Conservation (phyloP, 2,113 vertebrate species). For the human region DNA sequence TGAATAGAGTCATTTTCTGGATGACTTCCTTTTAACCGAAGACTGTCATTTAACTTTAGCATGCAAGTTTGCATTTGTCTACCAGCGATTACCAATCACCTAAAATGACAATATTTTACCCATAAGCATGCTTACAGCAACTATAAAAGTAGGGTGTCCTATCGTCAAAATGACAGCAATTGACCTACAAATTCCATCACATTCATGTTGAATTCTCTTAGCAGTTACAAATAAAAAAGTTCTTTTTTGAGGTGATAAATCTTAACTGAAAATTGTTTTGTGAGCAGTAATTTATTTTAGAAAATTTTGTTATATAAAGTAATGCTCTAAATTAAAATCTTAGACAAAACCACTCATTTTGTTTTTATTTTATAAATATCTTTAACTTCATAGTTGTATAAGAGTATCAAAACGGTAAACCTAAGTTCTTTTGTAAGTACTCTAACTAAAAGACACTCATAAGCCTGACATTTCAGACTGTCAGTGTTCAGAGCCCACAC, state of each 20-base stretch:
- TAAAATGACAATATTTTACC: conserved; percentile 13
- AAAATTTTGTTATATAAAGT: not conserved
- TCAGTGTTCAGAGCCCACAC: not conserved
- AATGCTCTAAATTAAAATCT: conserved; percentile 24
- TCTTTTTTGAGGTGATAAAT: not conserved
- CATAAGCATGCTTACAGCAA: not conserved
- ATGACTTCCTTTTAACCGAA: conserved; percentile 25
- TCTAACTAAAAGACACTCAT: not conserved
- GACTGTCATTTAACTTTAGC: not conserved
- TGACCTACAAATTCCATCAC: not conserved
- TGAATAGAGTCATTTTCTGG: not conserved
- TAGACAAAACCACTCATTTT: not conserved
- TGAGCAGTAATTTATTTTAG: not conserved
- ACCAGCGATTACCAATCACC: not conserved
- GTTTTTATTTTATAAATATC: not conserved
- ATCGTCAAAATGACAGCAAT: not conserved
- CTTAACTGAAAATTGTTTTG: conserved; percentile 15
- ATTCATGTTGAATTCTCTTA: conserved; percentile 1
- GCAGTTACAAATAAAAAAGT: not conserved
- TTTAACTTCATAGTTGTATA: not conserved
- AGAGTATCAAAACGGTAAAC: not conserved
- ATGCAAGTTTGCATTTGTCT: not conserved
- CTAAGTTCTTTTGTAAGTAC: conserved; percentile 9
- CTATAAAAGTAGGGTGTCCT: not conserved
- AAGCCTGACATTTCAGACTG: not conserved